A percentile compares a stretch with the other conserved stretches of the same genome.
Conservation (phyloP, 1,140 invertebrate genomes). For the Brachionus sp. region DNA sequence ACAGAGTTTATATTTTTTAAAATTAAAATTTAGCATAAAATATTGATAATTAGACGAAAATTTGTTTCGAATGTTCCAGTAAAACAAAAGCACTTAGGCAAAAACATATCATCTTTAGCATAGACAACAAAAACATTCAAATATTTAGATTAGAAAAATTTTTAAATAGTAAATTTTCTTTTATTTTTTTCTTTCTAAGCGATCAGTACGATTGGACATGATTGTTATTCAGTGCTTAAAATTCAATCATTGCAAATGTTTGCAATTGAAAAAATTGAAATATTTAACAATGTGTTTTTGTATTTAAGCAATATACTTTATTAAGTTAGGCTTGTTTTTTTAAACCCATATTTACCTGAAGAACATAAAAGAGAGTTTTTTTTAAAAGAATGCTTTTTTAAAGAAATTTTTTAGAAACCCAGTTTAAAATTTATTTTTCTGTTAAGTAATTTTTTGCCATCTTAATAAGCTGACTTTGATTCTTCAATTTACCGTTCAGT, state of each 20-base stretch:
- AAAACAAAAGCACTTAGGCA: neutral
- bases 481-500: neutral
- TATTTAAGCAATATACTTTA: neutral
- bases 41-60: neutral
- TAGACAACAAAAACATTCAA: neutral
- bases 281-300: neutral
- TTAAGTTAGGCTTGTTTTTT: neutral
- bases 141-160: neutral
- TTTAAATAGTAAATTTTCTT: neutral
- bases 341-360: neutral
- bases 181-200: neutral
- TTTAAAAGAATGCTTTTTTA: no score
- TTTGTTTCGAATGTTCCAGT: neutral
- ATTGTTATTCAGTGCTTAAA: neutral
- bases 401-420: neutral
- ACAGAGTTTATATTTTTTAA: neutral
- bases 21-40: neutral
- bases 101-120: neutral
- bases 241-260: neutral
- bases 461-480: neutral
- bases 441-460: neutral
- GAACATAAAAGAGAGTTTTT: neutral
- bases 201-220: neutral
- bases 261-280: neutral
- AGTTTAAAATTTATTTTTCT: neutral